Percentiles rank a stretch among this genome's conserved stretches.
Conservation (phyloP, 2,113 vertebrate genomes). For the Calidris pygmaea region DNA sequence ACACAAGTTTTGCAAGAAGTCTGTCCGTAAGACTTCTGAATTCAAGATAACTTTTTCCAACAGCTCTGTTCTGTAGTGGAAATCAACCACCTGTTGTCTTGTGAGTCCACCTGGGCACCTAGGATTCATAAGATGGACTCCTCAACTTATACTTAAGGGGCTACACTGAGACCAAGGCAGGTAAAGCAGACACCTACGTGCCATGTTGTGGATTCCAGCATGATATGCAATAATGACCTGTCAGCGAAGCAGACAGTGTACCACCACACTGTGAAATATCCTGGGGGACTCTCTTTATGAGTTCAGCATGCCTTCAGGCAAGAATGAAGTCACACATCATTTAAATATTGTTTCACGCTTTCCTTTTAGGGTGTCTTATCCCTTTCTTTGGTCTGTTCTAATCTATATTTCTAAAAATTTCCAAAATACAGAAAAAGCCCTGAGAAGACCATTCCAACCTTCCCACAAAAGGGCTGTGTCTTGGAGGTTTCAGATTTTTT, state of each 20-base stretch:
- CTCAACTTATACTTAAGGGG: constrained; percentile 17
- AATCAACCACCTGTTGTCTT: constrained; percentile 35
- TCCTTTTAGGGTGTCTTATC: constrained; percentile 9
- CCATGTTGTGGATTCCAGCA: constrained; percentile 63
- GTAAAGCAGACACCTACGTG: background rate
- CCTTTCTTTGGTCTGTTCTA: constrained; percentile 21
- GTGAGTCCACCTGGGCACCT: constrained; percentile 37
- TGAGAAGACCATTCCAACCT: background rate
- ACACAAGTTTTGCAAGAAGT: background rate
- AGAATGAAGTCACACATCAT: constrained; percentile 69
- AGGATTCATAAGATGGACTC: constrained; percentile 43
- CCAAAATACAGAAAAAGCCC: constrained; percentile 34
- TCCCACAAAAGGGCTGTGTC: background rate
- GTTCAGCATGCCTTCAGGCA: constrained; percentile 72
- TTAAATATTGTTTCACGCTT: constrained; percentile 73
- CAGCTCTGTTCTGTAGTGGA: constrained; percentile 3
- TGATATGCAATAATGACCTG: constrained; percentile 86
- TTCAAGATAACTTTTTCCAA: background rate
- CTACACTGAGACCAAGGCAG: background rate
- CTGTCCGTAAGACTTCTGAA: background rate
- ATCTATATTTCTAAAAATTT: constrained; percentile 29
- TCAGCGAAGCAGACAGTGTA: constrained; percentile 75
- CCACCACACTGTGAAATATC: constrained; percentile 77
- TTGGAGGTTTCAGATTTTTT: constrained; percentile 18
- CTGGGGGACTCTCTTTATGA: constrained; percentile 81